Evolutionary conservation across 1,140 invertebrate genomes (phyloP).

Genomic region (Calliopsis andreniformis): DNA sequence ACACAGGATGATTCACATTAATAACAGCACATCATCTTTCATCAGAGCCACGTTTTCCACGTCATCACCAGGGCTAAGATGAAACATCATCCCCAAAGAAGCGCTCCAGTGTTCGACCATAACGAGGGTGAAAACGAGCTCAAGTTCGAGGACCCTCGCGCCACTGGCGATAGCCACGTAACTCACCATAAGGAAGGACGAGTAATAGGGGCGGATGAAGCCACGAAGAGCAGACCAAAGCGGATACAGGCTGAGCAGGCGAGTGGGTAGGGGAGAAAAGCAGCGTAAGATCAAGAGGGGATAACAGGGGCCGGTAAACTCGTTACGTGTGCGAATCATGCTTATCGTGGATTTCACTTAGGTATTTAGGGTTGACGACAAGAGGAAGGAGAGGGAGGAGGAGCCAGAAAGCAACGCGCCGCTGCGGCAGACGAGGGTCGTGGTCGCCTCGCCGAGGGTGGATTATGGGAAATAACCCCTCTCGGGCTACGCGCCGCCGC

Average conservation of each 20-base stretch:
- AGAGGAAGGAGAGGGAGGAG: slow-evolving; percentile 1
- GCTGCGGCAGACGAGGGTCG: slow-evolving; percentile 45
- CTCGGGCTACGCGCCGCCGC: slow-evolving; percentile 53
- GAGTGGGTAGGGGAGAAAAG: neutral
- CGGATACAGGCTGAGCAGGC: neutral
- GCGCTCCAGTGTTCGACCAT: neutral
- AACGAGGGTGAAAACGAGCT: slow-evolving; percentile 16
- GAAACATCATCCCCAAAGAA: neutral
- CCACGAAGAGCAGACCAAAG: neutral
- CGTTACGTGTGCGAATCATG: slow-evolving; percentile 78
- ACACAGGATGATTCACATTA: no score
- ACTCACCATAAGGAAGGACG: slow-evolving; percentile 1
- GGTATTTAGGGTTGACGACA: slow-evolving; percentile 69
- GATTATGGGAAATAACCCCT: slow-evolving; percentile 71
- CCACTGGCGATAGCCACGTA: neutral
- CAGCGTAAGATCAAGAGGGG: slow-evolving; percentile 38
- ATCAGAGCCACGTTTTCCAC: no score
- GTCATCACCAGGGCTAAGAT: no score
- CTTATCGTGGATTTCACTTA: slow-evolving; percentile 81
- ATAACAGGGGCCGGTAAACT: slow-evolving; percentile 73
- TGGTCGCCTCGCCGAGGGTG: slow-evolving; percentile 47
- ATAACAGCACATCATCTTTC: no score
- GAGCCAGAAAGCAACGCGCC: slow-evolving; percentile 26
- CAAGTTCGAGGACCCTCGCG: slow-evolving; percentile 3
- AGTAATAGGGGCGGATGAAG: slow-evolving; percentile 19